A percentile compares a stretch with the other conserved stretches of the same genome.
These are phyloP conservation scores for Ciconia boyciana DNA, from an alignment of 2,113 vertebrate genomes.

Conservation along the genomic window DNA sequence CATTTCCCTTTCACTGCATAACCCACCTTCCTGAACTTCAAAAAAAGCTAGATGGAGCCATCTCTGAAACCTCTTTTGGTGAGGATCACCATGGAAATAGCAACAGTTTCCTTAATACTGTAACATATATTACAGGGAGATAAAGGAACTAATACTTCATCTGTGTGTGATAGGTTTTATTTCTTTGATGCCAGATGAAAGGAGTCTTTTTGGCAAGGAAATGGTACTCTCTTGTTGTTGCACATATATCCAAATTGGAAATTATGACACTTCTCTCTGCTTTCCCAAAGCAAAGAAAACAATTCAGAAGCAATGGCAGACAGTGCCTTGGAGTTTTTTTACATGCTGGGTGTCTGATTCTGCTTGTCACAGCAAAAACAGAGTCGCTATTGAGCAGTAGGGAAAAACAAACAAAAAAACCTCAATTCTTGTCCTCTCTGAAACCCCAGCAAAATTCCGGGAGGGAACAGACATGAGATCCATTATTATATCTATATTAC, in stretches of 20 bases:
- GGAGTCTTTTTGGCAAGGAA: constrained; percentile 30
- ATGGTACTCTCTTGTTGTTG: constrained; percentile 13
- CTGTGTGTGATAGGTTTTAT: constrained; percentile 30
- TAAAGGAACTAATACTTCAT: constrained; percentile 20
- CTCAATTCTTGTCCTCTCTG: not conserved
- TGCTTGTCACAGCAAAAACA: constrained; percentile 4
- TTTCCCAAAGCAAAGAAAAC: constrained; percentile 40
- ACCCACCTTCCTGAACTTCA: not conserved
- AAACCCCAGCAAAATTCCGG: constrained; percentile 10
- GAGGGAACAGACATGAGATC: not conserved
- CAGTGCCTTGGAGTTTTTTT: not conserved
- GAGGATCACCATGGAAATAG: not conserved
- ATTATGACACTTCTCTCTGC: constrained; percentile 22
- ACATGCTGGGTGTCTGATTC: not conserved
- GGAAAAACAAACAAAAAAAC: not conserved
- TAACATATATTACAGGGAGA: not conserved
- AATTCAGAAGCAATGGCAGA: not conserved
- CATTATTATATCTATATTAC: not conserved
- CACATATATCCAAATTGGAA: not conserved
- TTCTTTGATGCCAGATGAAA: constrained; percentile 69
- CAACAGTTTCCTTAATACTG: not conserved
- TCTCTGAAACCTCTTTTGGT: not conserved
- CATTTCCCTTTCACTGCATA: not conserved
- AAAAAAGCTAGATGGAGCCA: not conserved
- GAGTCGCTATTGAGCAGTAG: not conserved